Conservation (phyloP, 2,888 invertebrate species). For the Spisula solida region DNA sequence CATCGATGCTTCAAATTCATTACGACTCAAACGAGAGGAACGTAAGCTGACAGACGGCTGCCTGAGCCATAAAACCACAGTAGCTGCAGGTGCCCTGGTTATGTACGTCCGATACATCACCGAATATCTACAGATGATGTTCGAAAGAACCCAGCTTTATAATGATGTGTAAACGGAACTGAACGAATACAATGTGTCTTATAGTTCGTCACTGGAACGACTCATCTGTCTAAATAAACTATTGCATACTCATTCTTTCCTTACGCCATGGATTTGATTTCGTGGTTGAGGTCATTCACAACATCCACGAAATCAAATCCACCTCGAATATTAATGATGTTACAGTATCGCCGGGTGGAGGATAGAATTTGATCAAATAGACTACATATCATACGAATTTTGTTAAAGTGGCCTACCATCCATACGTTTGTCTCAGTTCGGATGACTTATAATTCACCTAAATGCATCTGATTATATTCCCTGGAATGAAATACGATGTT, state of each 20-base stretch:
- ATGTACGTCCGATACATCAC: slow-evolving; percentile 84
- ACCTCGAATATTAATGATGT: no score
- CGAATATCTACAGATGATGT: slow-evolving; percentile 71
- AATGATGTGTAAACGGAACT: not conserved
- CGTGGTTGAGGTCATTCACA: no score
- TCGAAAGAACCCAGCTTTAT: slow-evolving; percentile 48
- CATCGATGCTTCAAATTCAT: not conserved
- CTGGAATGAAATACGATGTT: no score
- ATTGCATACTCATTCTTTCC: not conserved
- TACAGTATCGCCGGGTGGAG: no score
- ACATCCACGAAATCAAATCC: no score
- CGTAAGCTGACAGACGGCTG: slow-evolving; percentile 81
- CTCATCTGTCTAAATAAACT: not conserved
- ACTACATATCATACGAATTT: no score
- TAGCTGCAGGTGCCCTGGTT: slow-evolving; percentile 83
- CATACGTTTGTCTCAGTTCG: no score
- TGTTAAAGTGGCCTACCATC: no score
- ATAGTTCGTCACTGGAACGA: not conserved
- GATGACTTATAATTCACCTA: no score
- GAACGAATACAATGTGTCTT: not conserved
- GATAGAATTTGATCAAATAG: no score
- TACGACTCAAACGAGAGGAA: slow-evolving; percentile 82
- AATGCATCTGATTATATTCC: no score
- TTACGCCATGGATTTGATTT: no score
- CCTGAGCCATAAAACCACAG: slow-evolving; percentile 84